Evolutionary conservation across 1,140 invertebrate species (phyloP), one percentile per base, ranked within the genome.

Genomic region (Drosophila saltans): DNA sequence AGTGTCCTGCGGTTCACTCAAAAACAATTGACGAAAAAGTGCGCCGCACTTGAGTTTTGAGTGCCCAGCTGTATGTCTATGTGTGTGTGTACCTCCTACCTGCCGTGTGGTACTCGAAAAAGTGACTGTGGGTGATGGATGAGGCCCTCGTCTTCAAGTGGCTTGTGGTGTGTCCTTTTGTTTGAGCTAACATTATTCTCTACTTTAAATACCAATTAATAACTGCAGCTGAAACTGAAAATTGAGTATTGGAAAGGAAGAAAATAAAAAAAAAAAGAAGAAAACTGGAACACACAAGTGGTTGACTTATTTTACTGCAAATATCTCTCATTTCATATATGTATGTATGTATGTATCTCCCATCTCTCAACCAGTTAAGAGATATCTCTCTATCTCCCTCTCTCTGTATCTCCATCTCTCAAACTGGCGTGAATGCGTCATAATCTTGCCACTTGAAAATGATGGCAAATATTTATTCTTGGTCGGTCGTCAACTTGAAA

Each of bases 131-230:
- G 84, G 84, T 72, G 72, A 78, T 78, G 75, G 83, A 83, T 88
- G 83, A 88, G 82, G 57, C 80, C 66, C 33, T 36, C 33, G 33
- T 36, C 70, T n/a, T 88, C 84, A 78, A 84, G 84, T 86, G 75
- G 45, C 80, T 88, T 81, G 78, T 75, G 76, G 79, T 88, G 79
- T 88, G 80, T 78, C 85, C 80, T 75, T 83, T 88, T 83, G 73
- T 84, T 80, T 89, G 77, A 81, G 69, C 55, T 81, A 89, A 84
- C 84, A 86, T 86, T 86, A 86, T 86, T 86, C 83, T 89, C 71
- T 74, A 89, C 84, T 89, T 89, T 89, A 89, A 89, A 89, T 89
- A 89, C 84, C 84, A 89, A 89, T 89, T 89, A 89, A 89, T 89
- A 89, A 89, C 80, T 84, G 74, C 77, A 89, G 84, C 80, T 75